phyloP scores from a whole-genome alignment of 2,113 vertebrate species.

The Vireo altiloquus region DNA sequence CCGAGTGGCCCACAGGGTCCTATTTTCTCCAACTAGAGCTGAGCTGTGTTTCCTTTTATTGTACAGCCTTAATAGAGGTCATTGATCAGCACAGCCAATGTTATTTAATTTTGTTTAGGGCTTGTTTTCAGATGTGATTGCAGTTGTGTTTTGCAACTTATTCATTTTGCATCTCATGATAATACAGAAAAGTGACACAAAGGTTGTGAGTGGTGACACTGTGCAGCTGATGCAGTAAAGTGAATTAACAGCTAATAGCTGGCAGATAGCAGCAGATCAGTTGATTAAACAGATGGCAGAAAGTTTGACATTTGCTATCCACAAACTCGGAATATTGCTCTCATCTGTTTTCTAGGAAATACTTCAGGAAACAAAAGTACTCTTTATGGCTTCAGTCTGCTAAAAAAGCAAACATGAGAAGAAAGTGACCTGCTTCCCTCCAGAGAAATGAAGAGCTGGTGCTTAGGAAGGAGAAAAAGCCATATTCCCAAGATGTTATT shows the following conservation, averaged over 20 bases:
- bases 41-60: constrained; percentile 3
- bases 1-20: constrained; percentile 25
- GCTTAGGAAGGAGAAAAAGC: background rate
- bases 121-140: constrained; percentile 1
- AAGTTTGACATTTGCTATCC: background rate
- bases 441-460: background rate
- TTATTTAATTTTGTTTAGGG: constrained; percentile 19
- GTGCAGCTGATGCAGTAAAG: constrained; percentile 1
- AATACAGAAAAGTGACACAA: background rate
- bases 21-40: constrained; percentile 11
- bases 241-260: constrained; percentile 8
- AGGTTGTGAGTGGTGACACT: background rate
- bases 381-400: background rate
- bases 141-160: background rate
- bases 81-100: background rate
- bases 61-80: background rate
- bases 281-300: background rate
- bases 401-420: background rate
- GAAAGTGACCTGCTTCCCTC: background rate
- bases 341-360: background rate
- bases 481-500: background rate
- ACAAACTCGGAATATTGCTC: background rate
- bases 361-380: background rate
- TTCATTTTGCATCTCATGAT: background rate
- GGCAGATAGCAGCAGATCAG: background rate